Conservation (phyloP, 2,113 vertebrate genomes). For the Empidonax alnorum region DNA sequence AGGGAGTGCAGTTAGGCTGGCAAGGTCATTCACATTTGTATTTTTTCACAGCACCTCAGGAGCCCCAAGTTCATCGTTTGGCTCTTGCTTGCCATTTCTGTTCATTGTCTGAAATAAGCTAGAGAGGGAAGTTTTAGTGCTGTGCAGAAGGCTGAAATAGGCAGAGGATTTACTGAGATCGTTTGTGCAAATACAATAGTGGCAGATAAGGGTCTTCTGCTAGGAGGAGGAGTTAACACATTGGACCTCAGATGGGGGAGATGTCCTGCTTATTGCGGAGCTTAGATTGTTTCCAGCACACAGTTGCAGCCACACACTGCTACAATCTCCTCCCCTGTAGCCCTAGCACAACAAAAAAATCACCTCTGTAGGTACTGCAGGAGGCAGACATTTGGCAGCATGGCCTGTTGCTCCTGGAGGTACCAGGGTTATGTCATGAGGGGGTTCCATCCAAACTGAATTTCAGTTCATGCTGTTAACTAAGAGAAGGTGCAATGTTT, state of each 20-base stretch:
- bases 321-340: background rate
- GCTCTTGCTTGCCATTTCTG: background rate
- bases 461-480: background rate
- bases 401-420: background rate
- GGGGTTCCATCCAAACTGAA: background rate
- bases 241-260: background rate
- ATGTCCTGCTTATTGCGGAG: background rate
- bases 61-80: background rate
- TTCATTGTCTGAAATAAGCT: background rate
- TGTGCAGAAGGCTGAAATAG: background rate
- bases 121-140: background rate
- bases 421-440: fast-evolving
- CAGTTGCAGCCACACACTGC: background rate
- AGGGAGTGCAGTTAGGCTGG: background rate
- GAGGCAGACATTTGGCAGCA: background rate
- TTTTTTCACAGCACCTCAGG: background rate
- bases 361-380: background rate
- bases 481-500: background rate
- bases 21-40: background rate
- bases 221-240: fast-evolving
- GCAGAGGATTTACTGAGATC: background rate
- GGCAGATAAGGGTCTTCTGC: background rate
- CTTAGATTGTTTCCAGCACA: background rate
- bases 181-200: background rate
- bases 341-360: background rate